These are phyloP conservation scores for Acropora yongei DNA, from an alignment of 64 coral and sea anemone genomes.

Conservation along the genomic window DNA sequence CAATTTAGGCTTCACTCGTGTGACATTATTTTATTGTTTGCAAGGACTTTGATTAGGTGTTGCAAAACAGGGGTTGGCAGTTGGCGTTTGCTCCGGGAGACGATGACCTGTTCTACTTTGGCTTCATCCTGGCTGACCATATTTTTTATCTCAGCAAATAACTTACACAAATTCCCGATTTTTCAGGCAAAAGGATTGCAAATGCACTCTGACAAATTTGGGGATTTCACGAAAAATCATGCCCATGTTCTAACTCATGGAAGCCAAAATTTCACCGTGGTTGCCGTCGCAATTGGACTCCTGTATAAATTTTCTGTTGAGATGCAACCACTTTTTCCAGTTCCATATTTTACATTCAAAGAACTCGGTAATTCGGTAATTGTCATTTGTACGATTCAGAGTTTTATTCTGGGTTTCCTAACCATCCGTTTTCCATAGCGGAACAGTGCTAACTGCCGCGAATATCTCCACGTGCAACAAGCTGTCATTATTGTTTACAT, in stretches of 20 bases:
- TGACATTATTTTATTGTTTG: too few species aligned
- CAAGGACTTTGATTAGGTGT: not conserved
- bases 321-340: not conserved
- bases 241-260: conserved; percentile 3
- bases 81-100: conserved; percentile 1
- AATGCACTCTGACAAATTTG: not conserved
- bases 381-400: not conserved
- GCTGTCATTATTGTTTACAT: conserved; percentile 11
- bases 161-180: not conserved
- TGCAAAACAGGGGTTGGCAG: not conserved
- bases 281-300: not conserved
- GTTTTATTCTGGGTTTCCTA: not conserved
- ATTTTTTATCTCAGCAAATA: conserved; percentile 13
- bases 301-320: not conserved
- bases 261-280: not conserved
- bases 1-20: too few species aligned
- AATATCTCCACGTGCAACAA: not conserved
- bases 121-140: not conserved
- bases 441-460: not conserved
- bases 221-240: not conserved
- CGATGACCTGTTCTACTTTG: not conserved
- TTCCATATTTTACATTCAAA: conserved; percentile 9
- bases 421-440: not conserved
- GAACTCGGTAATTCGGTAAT: not conserved
- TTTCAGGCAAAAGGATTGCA: not conserved